Conservation (phyloP, 2,888 invertebrate species). For the Aleiodes testaceus region DNA sequence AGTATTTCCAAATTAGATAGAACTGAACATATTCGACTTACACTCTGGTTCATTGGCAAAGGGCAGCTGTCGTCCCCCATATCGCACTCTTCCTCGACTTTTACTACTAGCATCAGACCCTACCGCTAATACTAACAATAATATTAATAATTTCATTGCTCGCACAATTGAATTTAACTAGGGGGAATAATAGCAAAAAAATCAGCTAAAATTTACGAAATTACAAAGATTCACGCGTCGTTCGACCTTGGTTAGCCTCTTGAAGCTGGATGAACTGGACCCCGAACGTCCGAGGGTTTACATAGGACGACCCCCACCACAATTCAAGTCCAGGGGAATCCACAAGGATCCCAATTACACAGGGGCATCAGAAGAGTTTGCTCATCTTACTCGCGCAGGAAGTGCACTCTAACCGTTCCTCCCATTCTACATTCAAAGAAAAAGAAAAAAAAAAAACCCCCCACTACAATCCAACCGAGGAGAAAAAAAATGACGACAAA, state of each 20-base stretch:
- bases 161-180: neutral
- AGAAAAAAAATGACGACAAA: constrained; percentile 12
- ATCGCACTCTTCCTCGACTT: constrained; percentile 46
- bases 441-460: constrained; percentile 33
- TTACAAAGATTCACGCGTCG: constrained; percentile 44
- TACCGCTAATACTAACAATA: constrained; percentile 18
- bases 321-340: constrained; percentile 54
- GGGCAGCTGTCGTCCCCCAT: constrained; percentile 57
- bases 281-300: constrained; percentile 70
- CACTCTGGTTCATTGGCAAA: constrained; percentile 60
- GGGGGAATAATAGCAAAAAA: neutral
- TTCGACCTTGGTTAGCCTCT: constrained; percentile 66
- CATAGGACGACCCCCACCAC: constrained; percentile 72
- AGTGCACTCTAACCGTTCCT: constrained; percentile 57
- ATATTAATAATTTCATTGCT: constrained; percentile 54
- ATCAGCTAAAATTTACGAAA: constrained; percentile 1
- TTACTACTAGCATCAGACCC: constrained; percentile 39
- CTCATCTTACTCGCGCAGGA: constrained; percentile 60
- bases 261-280: constrained; percentile 72
- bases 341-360: constrained; percentile 70
- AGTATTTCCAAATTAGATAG: neutral
- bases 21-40: constrained; percentile 54
- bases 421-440: constrained; percentile 31
- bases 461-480: constrained; percentile 10
- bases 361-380: constrained; percentile 54